phyloP scores from a whole-genome alignment of 2,113 vertebrate species.

The Formicarius rufipectus region DNA sequence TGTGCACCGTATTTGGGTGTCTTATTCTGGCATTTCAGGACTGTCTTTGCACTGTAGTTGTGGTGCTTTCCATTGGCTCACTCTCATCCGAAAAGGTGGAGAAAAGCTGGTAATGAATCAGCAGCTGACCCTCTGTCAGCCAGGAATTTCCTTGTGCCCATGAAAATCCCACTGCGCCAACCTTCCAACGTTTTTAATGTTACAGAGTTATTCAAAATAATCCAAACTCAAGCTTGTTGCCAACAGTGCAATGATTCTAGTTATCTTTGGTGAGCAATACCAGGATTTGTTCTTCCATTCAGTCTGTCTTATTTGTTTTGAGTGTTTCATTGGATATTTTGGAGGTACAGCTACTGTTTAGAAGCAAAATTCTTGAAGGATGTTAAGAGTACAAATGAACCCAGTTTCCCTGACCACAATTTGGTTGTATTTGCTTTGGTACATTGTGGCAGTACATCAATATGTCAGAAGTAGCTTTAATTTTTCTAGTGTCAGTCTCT shows the following conservation, averaged over 20 bases:
- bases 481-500: neutral
- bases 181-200: neutral
- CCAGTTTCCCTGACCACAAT: neutral
- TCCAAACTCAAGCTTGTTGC: neutral
- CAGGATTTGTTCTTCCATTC: neutral
- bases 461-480: neutral
- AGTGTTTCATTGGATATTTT: neutral
- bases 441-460: neutral
- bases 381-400: neutral
- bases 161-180: neutral
- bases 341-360: neutral
- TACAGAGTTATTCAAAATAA: neutral
- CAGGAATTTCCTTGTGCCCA: neutral
- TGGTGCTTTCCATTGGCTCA: neutral
- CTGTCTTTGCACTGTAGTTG: neutral
- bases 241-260: neutral
- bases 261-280: neutral
- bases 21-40: neutral
- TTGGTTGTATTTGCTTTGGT: neutral
- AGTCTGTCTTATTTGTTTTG: neutral
- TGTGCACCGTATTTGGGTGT: neutral
- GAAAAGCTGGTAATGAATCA: neutral
- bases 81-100: neutral
- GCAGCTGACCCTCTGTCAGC: neutral
- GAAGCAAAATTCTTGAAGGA: neutral